A percentile compares a stretch with the other conserved stretches of the same genome.
Conservation (phyloP, 2,113 vertebrate genomes). For the Okapia johnstoni region DNA sequence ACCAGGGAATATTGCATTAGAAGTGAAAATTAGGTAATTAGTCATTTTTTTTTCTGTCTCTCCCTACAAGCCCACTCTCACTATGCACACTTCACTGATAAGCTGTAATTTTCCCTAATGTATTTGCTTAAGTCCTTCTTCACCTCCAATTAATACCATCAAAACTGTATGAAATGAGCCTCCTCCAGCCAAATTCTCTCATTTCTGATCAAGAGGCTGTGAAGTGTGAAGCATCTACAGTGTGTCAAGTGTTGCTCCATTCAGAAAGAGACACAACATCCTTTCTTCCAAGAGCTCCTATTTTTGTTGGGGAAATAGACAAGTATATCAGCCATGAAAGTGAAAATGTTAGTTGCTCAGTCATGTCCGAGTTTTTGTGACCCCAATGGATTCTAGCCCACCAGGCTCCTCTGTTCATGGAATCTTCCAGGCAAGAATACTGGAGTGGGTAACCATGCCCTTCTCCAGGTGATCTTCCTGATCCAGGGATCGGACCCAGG, state of each 20-base stretch:
- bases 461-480: rapidly evolving
- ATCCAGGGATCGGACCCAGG: not conserved
- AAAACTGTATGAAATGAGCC: not conserved
- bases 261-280: not conserved
- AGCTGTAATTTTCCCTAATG: not conserved
- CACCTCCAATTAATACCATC: not conserved
- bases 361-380: rapidly evolving
- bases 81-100: not conserved
- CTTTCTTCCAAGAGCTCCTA: not conserved
- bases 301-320: not conserved
- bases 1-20: not conserved
- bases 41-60: not conserved
- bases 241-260: not conserved
- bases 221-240: not conserved
- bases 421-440: not conserved
- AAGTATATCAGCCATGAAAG: not conserved
- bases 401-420: not conserved
- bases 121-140: not conserved
- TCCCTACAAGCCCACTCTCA: not conserved
- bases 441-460: not conserved
- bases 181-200: not conserved
- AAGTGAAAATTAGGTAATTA: not conserved
- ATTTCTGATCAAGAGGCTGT: not conserved
- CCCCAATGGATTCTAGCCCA: not conserved
- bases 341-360: not conserved